phyloP scores from a whole-genome alignment of 2,797 vertebrate species.

The Poeciliopsis infans region DNA sequence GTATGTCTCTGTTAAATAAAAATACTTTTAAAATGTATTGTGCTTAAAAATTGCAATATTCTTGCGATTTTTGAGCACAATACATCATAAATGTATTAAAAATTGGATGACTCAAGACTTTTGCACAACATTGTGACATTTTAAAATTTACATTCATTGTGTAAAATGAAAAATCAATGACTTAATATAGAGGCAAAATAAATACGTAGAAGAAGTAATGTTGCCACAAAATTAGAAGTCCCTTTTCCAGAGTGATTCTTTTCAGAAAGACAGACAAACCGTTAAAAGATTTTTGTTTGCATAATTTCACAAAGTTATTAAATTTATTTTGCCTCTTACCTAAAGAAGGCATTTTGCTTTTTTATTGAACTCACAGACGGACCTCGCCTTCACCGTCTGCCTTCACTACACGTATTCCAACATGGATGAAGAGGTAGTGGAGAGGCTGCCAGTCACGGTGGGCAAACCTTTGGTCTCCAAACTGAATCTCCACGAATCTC shows the following conservation, averaged over 20 bases:
- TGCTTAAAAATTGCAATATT: not conserved
- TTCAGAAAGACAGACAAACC: not conserved
- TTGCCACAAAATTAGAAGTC: not conserved
- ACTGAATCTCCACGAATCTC: slow-evolving; percentile 83
- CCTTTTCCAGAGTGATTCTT: not conserved
- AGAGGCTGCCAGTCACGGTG: slow-evolving; percentile 75
- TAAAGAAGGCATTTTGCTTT: slow-evolving; percentile 11
- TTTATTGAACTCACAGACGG: slow-evolving; percentile 71
- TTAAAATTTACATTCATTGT: not conserved
- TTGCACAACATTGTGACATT: not conserved
- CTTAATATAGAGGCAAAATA: not conserved
- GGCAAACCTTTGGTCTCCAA: slow-evolving; percentile 89
- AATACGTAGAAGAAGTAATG: not conserved
- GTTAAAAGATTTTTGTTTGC: not conserved
- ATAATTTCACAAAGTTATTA: not conserved
- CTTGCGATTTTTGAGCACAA: too few relatives aligned
- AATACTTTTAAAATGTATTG: not conserved
- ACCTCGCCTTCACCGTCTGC: slow-evolving; percentile 84
- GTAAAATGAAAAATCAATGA: not conserved
- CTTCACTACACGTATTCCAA: slow-evolving; percentile 84
- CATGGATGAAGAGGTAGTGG: slow-evolving; percentile 85
- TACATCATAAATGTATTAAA: not conserved
- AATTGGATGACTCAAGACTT: not conserved
- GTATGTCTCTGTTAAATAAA: too few relatives aligned
- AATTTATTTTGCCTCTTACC: not conserved